Base-by-base conservation (phyloP, 2,113 vertebrate genomes). In the Phainopepla nitens region DNA sequence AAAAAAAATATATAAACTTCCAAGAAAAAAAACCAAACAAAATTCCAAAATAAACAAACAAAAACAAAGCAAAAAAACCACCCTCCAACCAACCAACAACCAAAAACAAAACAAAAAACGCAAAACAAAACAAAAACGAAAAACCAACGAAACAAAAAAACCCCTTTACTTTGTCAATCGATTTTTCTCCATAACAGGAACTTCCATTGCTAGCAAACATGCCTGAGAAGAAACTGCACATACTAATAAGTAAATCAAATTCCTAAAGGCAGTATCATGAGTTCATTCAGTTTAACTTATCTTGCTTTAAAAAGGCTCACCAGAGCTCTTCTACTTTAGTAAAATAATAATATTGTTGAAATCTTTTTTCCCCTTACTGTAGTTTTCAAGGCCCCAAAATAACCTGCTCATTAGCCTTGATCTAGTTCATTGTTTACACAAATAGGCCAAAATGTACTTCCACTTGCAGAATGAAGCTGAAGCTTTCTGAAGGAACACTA, bases 391-490 rank as follows among this genome's bases (percentile, higher is more conserved):
- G 94, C 68, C 53, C 72, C 85, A 97, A 97, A 98, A 98, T 95
- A 98, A 98, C 82, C 93, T 97, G 94, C 96, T 98, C 82, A 51
- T 98, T 98, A 98, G 94, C 87, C 96, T 97, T 94, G 70, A 85
- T 94, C 87, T 95, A 92, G 94, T 89, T 97, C 90, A 97, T 82
- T 97, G 96, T 96, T 97, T 97, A 94, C 69, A 96, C 91, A 97
- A 98, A 97, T 94, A 97, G 94, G 94, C 95, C 95, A 98, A 97
- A 98, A 97, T n/a, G 71, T 97, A 91, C 93, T 97, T 96, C 88
- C 70, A 85, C 28, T 73, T 83, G 75, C 86, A 94, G 91, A 97
- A 95, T 23, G 47, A 92, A 95, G 90, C 65, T 80, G 76, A 91
- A 82, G 58, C 82, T 90, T 96, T 97, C 87, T 84, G 94, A 96